Conservation (phyloP, 2,797 vertebrate species). For the Poecile montanus region DNA sequence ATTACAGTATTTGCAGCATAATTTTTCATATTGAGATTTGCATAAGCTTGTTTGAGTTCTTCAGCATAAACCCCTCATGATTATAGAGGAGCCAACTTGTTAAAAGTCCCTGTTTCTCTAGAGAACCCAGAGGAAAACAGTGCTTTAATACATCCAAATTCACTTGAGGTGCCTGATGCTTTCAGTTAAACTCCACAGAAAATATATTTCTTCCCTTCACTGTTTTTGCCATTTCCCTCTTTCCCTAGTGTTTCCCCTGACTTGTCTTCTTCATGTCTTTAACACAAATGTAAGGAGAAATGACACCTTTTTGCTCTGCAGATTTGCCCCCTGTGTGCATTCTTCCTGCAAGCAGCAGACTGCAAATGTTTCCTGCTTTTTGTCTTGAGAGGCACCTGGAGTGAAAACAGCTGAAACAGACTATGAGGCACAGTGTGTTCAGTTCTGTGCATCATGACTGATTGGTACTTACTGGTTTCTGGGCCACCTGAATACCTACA, state of each 20-base stretch:
- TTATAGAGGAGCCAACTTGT: background rate
- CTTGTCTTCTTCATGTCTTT: background rate
- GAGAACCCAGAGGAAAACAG: background rate
- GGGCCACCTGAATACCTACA: background rate
- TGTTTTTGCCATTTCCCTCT: background rate
- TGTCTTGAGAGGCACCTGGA: background rate
- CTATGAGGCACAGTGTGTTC: background rate
- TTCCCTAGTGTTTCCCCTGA: background rate
- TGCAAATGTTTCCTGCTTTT: constrained; percentile 20
- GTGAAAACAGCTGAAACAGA: background rate
- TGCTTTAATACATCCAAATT: constrained; percentile 5
- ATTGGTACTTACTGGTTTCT: background rate
- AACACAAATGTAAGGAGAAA: constrained; percentile 7
- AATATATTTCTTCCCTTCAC: constrained; percentile 5
- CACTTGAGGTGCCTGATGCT: background rate
- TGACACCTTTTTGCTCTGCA: background rate
- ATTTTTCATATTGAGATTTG: constrained; percentile 26
- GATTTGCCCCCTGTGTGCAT: background rate
- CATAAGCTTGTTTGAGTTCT: constrained; percentile 23
- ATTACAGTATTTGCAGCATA: background rate
- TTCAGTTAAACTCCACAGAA: background rate
- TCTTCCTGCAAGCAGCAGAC: constrained; percentile 7
- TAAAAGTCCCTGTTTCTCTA: constrained; percentile 13
- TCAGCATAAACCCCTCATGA: background rate
- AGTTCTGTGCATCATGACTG: background rate